Percentiles rank a stretch among this genome's conserved stretches.
Conservation (phyloP, 2,797 vertebrate genomes). For the Melanogrammus aeglefinus region DNA sequence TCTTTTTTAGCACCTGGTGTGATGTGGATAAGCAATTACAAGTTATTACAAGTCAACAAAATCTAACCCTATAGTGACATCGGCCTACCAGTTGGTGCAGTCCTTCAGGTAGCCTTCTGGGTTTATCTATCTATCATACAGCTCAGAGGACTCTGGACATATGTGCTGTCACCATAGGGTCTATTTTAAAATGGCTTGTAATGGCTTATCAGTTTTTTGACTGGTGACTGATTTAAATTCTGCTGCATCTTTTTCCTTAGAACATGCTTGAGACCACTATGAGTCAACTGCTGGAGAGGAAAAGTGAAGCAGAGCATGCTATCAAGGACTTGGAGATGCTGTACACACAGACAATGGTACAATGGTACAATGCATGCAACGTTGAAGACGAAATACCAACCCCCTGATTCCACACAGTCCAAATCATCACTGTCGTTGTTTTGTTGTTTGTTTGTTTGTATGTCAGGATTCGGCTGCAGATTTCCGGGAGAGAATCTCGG, state of each 20-base stretch:
- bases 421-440: not conserved
- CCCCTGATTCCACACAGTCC: not conserved
- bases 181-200: not conserved
- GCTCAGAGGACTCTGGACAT: not conserved
- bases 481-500: slow-evolving; percentile 63
- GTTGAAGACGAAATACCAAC: not conserved
- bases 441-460: not conserved
- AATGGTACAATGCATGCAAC: slow-evolving; percentile 40
- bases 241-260: slow-evolving; percentile 55
- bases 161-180: not conserved
- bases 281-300: slow-evolving; percentile 61
- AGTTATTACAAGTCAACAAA: not conserved
- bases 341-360: slow-evolving; percentile 68
- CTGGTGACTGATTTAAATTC: not conserved
- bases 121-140: not conserved
- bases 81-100: not conserved
- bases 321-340: slow-evolving; percentile 67
- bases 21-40: not conserved
- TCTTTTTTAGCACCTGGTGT: not conserved
- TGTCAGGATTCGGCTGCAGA: slow-evolving; percentile 60
- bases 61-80: not conserved
- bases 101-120: not conserved
- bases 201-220: not conserved
- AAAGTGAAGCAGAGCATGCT: slow-evolving; percentile 57
- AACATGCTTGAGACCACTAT: slow-evolving; percentile 56